phyloP scores from a whole-genome alignment of 2,797 vertebrate genomes.

The Centropyge bicolor region DNA sequence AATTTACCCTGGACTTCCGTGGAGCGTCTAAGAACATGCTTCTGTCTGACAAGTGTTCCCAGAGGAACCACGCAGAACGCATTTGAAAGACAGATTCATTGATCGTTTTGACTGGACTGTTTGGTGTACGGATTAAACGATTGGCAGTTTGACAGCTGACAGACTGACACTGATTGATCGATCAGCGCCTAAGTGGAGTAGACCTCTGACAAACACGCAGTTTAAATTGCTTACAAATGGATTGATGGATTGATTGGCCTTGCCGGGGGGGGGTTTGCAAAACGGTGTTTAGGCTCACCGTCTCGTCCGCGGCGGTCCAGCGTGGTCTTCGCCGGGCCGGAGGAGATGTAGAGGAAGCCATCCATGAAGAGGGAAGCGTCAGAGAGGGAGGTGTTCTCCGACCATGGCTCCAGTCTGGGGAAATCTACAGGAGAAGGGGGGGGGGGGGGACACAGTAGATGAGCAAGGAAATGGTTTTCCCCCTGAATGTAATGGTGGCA shows the following conservation, averaged over 20 bases:
- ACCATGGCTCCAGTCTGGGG: constrained; percentile 85
- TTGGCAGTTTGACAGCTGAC: constrained; percentile 74
- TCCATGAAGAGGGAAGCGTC: constrained; percentile 90
- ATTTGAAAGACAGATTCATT: constrained; percentile 70
- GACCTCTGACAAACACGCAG: constrained; percentile 69
- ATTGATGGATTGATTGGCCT: constrained; percentile 67
- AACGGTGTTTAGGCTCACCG: constrained; percentile 82
- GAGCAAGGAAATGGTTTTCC: constrained; percentile 26
- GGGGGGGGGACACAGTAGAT: background rate
- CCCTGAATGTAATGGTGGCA: background rate
- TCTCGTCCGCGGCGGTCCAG: constrained; percentile 90
- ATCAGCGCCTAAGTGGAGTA: constrained; percentile 67
- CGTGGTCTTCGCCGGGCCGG: constrained; percentile 82
- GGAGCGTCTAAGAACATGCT: constrained; percentile 35
- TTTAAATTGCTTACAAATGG: constrained; percentile 66
- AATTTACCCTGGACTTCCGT: constrained; percentile 8
- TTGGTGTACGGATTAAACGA: constrained; percentile 73
- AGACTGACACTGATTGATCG: constrained; percentile 75
- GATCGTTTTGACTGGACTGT: constrained; percentile 70
- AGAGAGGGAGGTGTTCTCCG: constrained; percentile 80
- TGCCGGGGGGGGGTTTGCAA: constrained; percentile 30
- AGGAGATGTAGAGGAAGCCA: constrained; percentile 92
- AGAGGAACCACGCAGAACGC: constrained; percentile 18
- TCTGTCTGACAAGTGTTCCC: constrained; percentile 60
- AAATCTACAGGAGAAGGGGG: constrained; percentile 89